Evolutionary conservation across 2,797 vertebrate genomes (phyloP).

Genomic region (Phoeniculus purpureus): DNA sequence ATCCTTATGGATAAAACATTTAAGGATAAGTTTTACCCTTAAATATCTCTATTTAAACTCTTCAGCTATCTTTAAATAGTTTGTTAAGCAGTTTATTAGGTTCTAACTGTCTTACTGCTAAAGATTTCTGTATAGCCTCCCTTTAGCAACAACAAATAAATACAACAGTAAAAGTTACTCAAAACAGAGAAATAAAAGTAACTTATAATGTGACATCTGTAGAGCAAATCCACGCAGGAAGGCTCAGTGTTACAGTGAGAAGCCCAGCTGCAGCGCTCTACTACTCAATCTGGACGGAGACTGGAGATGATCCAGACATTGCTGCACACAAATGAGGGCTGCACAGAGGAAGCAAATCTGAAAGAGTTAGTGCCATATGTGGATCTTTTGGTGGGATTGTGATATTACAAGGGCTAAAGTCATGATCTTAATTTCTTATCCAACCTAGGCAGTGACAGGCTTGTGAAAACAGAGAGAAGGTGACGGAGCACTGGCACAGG

Average conservation of each 20-base stretch:
- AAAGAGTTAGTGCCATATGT: neutral
- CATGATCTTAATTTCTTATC: neutral
- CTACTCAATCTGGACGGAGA: slow-evolving; percentile 36
- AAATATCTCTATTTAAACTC: too few species aligned
- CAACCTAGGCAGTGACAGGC: neutral
- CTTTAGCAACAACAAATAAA: slow-evolving; percentile 60
- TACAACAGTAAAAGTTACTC: neutral
- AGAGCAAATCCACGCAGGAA: neutral
- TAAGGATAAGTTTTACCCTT: too few species aligned
- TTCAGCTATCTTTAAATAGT: slow-evolving; percentile 68
- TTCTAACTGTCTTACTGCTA: slow-evolving; percentile 11
- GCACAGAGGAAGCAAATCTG: neutral
- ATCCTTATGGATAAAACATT: too few species aligned
- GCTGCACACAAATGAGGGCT: neutral
- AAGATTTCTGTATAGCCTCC: slow-evolving; percentile 2
- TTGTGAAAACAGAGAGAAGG: slow-evolving; percentile 16
- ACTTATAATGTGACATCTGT: slow-evolving; percentile 1
- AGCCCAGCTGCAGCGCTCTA: slow-evolving; percentile 24
- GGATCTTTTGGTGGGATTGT: neutral
- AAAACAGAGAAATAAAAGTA: slow-evolving; percentile 16
- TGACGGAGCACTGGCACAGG: too few species aligned
- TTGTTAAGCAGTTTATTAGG: neutral
- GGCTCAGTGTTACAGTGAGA: neutral
- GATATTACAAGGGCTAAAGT: neutral
- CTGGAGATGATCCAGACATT: slow-evolving; percentile 31